Evolutionary conservation across 2,888 invertebrate genomes (phyloP).

Genomic region (Sarcophaga rosellei): DNA sequence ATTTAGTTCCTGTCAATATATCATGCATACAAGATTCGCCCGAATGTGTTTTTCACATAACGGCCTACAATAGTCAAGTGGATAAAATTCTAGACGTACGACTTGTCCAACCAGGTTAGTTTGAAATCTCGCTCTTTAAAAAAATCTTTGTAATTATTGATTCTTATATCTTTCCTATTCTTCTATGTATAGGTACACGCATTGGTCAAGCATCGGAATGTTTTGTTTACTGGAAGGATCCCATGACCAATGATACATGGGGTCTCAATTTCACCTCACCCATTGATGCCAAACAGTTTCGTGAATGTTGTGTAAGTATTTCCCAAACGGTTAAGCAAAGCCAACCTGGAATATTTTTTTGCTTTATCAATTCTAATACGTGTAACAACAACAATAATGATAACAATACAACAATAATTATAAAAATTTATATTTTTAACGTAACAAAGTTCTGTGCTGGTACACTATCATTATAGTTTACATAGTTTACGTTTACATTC

Average conservation of each 20-base stretch:
- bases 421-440: not conserved
- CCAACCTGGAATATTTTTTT: slow-evolving; percentile 68
- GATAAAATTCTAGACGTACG: slow-evolving; percentile 99
- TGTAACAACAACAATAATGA: not conserved
- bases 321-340: slow-evolving; percentile 75
- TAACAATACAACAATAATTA: not conserved
- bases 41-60: slow-evolving; percentile 98
- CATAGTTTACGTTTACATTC: not conserved
- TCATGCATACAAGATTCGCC: slow-evolving; percentile 98
- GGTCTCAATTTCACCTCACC: slow-evolving; percentile 98
- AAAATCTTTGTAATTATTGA: not conserved
- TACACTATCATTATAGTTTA: slow-evolving; percentile 18
- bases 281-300: slow-evolving; percentile 97
- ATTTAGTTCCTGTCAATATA: slow-evolving; percentile 98
- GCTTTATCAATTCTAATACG: not conserved
- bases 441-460: slow-evolving; percentile 56
- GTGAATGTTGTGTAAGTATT: slow-evolving; percentile 97
- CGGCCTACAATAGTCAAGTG: slow-evolving; percentile 99
- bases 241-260: slow-evolving; percentile 98
- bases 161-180: slow-evolving; percentile 72
- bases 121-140: not conserved
- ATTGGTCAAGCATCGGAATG: slow-evolving; percentile 99
- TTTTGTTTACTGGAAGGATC: slow-evolving; percentile 99
- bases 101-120: slow-evolving; percentile 96
- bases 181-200: slow-evolving; percentile 88